Evolutionary conservation across 2,888 invertebrate species (phyloP).

Genomic region (Diarsia rubi): DNA sequence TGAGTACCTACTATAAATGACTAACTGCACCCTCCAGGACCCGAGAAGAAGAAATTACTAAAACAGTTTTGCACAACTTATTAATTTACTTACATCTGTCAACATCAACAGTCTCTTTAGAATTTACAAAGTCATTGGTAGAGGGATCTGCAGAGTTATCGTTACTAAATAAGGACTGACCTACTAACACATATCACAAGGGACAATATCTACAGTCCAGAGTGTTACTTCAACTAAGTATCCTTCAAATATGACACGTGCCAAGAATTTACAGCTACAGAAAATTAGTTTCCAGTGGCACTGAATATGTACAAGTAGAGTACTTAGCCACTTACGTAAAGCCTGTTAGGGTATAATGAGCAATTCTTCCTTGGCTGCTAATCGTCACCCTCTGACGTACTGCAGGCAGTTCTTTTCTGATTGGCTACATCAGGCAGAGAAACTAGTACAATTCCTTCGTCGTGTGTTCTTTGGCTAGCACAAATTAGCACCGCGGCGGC

Average conservation of each 20-base stretch:
- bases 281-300: not conserved
- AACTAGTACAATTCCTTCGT: not conserved
- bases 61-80: not conserved
- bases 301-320: constrained; percentile 12
- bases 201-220: not conserved
- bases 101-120: not conserved
- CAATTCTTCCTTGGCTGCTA: not conserved
- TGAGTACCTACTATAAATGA: constrained; percentile 66
- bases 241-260: not conserved
- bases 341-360: constrained; percentile 17
- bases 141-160: not conserved
- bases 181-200: not conserved
- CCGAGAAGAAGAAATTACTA: not conserved
- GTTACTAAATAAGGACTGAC: not conserved
- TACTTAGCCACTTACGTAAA: constrained; percentile 21
- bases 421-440: constrained; percentile 6
- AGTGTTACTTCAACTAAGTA: not conserved
- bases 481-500: not conserved
- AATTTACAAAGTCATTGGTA: not conserved
- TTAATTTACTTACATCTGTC: not conserved
- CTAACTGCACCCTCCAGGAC: too few species aligned
- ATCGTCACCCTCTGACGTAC: constrained; percentile 11
- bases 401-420: not conserved
- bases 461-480: not conserved
- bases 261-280: not conserved